Percentiles rank a stretch among this genome's conserved stretches.
Evolutionary conservation across 2,888 invertebrate species (phyloP).

Genomic region (Cheilosia scutellata): DNA sequence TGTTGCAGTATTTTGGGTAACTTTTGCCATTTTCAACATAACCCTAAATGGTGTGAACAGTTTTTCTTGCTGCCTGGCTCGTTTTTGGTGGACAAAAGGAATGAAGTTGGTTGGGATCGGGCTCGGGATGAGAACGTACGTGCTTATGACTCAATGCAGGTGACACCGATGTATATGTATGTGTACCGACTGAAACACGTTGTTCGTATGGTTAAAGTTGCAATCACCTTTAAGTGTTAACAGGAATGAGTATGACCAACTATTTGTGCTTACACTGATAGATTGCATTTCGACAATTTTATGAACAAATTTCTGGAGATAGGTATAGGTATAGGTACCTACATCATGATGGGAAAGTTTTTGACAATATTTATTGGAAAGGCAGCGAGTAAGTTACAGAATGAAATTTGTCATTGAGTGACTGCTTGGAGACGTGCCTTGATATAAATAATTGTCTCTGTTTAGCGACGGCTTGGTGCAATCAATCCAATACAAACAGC

Average conservation of each 20-base stretch:
- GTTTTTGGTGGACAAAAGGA: slow-evolving; percentile 56
- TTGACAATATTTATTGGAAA: neutral
- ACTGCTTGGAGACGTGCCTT: no score
- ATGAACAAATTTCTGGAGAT: slow-evolving; percentile 23
- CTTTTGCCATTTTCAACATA: slow-evolving; percentile 70
- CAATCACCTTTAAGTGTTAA: slow-evolving; percentile 32
- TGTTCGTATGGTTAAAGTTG: slow-evolving; percentile 53
- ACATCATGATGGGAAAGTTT: neutral
- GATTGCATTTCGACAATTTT: slow-evolving; percentile 39
- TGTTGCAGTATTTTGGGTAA: slow-evolving; percentile 72
- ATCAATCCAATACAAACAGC: no score
- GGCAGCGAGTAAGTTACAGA: neutral
- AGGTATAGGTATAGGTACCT: neutral
- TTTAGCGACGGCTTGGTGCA: no score
- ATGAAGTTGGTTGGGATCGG: slow-evolving; percentile 12
- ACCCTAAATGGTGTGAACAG: slow-evolving; percentile 70
- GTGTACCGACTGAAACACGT: slow-evolving; percentile 34
- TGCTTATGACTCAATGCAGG: slow-evolving; percentile 64
- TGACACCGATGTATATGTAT: slow-evolving; percentile 49
- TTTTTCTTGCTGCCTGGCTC: slow-evolving; percentile 1
- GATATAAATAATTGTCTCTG: no score
- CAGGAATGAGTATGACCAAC: neutral
- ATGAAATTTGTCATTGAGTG: no score
- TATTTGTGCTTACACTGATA: slow-evolving; percentile 43
- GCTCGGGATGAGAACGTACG: slow-evolving; percentile 36